Base-by-base conservation (phyloP, 1,140 invertebrate genomes). In the Danaus melanippus region DNA sequence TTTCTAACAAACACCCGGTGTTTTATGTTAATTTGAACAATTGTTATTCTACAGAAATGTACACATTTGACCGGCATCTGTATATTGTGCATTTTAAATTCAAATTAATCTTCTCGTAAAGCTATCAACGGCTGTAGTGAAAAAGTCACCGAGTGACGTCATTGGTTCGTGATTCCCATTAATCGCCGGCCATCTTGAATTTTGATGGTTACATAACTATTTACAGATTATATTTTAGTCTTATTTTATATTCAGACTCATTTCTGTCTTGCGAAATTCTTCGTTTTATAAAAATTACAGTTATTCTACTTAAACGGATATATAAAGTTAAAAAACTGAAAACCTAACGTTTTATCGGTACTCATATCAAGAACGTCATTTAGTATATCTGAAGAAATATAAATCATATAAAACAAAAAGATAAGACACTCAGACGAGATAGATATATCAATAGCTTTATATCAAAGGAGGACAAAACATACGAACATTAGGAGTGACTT, bases 41-140 rank as follows among this genome's bases (percentile, higher is more conserved):
- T 85, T 83, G 76, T 69, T 80, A 85, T 85, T 83, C 82, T 54
- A 61, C 60, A 56, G 65, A 58, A 60, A 66, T 79, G 78, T 76
- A 73, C 77, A 83, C 79, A 76, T 83, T 82, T 85, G 82, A 80
- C 79, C 82, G 79, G 71, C 79, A 79, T 83, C 70, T 79, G 76
- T 75, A 76, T 66, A 67, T 67, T 79, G 66, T 72, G 71, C 68
- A 77, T 85, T 84, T 84, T 78, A 84, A 83, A 81, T 83, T 81
- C 69, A 80, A 83, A 84, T 79, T 77, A 74, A 81, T 74, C 62
- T 68, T 79, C 78, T 77, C 79, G 74, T 84, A 84, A 84, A 86
- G 70, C 81, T 82, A 86, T 84, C 81, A 86, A 84, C 71, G 64
- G 67, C 56, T 77, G 61, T 59, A 71, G 73, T 71, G 67, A 72